Evolutionary conservation across 2,113 vertebrate genomes (phyloP), one percentile per base, ranked within the genome.

Genomic region (Fulica atra): DNA sequence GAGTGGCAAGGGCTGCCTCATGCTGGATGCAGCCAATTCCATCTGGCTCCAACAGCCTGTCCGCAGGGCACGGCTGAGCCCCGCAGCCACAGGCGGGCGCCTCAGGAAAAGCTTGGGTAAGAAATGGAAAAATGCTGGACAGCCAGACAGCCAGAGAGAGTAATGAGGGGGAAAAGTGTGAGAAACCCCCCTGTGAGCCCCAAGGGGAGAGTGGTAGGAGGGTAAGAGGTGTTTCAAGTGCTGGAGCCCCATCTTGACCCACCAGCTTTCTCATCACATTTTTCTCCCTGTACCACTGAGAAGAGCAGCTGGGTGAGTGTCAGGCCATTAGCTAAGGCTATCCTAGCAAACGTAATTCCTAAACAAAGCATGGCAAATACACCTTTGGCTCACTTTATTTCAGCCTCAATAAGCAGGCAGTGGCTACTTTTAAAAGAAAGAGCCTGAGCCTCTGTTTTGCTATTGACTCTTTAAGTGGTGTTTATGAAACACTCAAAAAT

Each of bases 71-170:
- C 0, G 0, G 74, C 28, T 3, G 3, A 35, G 33, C 7, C 26
- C 48, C 0, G 0, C 19, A n/a, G 48, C 16, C 12, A 2, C 0
- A 0, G 28, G 13, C 0, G 1, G 24, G 23, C 5, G 3, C 15
- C 8, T 16, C 4, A 2, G 35, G 16, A 21, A 54, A 50, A 19
- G 10, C n/a, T 17, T 9, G 8, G 6, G 1, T n/a, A 3, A n/a
- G 38, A 40, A 46, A 40, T n/a, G 64, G 50, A 5, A 50, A 76
- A 81, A 29, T 0, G 0, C 48, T 33, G 24, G 0, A 26, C 31
- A 44, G 44, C 44, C 44, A 46, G 44, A 46, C 19, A 46, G 44
- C 44, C 44, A 46, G 18, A 0, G 1, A 33, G 4, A 15, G 7
- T 24, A 53, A 53, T 11, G 60, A 60, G 80, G 24, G 24, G 65